Conservation (phyloP, 1,140 invertebrate species). For the Brachionus paranguensis region DNA sequence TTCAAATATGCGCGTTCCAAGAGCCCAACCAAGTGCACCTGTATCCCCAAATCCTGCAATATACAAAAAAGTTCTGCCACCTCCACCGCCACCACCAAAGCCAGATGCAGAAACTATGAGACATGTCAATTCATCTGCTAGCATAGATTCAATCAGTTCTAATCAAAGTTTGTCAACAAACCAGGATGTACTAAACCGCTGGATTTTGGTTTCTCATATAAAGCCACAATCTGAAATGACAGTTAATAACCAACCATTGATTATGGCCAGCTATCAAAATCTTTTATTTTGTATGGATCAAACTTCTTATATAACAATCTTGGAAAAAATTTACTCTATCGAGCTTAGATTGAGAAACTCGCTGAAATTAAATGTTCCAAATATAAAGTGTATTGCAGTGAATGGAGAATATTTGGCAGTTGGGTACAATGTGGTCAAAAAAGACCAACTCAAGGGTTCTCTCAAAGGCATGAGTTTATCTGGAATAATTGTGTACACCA, state of each 20-base stretch:
- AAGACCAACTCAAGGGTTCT: conserved; percentile 37
- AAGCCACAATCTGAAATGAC: conserved; percentile 33
- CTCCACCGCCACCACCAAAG: not conserved
- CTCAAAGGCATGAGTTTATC: not conserved
- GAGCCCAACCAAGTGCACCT: not conserved
- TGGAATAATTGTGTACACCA: not conserved
- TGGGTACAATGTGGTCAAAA: not conserved
- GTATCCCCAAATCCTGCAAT: not conserved
- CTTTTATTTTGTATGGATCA: conserved; percentile 17
- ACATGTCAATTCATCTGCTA: not conserved
- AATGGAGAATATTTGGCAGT: conserved; percentile 19
- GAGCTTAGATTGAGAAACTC: not conserved
- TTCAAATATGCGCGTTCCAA: not conserved
- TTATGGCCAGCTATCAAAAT: not conserved
- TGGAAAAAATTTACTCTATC: not conserved
- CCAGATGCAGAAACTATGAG: not conserved
- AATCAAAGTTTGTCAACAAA: not conserved
- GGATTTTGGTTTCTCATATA: not conserved
- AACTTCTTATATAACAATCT: not conserved
- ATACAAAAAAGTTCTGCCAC: not conserved
- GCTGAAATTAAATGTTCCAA: conserved; percentile 1
- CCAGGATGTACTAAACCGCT: not conserved
- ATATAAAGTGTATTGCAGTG: not conserved
- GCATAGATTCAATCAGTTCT: not conserved
- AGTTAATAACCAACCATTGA: not conserved